Evolutionary conservation across 2,113 vertebrate species (phyloP).

Genomic region (Paraplagusia blochii): DNA sequence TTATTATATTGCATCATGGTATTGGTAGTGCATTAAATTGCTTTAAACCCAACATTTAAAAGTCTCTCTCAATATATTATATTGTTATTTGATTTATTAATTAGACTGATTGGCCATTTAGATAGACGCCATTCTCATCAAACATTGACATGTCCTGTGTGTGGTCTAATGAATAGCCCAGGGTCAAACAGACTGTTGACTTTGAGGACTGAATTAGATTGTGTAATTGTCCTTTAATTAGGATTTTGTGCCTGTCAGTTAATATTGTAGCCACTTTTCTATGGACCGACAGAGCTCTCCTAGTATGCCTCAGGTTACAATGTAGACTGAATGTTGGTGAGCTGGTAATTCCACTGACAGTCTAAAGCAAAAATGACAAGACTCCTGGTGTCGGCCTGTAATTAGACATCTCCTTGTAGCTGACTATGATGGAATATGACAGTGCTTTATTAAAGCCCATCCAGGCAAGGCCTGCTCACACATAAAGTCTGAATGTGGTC

Average conservation of each 20-base stretch:
- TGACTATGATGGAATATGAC: constrained; percentile 50
- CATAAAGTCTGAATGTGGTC: constrained; percentile 43
- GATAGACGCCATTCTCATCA: constrained; percentile 31
- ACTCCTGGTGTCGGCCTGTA: constrained; percentile 42
- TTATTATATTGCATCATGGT: too few species aligned
- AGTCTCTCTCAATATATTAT: too few species aligned
- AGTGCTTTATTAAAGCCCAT: constrained; percentile 55
- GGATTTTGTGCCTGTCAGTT: constrained; percentile 29
- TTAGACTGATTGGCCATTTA: constrained; percentile 15
- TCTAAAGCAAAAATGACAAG: constrained; percentile 20
- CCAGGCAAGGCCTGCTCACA: constrained; percentile 33
- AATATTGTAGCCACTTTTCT: constrained; percentile 26
- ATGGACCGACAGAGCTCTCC: constrained; percentile 25
- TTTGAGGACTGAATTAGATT: constrained; percentile 2
- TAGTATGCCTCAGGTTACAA: constrained; percentile 22
- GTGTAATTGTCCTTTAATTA: constrained; percentile 46
- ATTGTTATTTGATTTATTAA: constrained; percentile 29
- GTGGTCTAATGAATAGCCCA: constrained; percentile 36
- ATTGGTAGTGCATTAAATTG: too few species aligned
- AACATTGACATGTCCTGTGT: constrained; percentile 27
- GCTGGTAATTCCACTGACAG: constrained; percentile 17
- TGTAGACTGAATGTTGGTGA: constrained; percentile 30
- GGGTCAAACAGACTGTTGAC: constrained; percentile 11
- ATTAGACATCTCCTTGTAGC: constrained; percentile 49
- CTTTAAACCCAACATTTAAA: too few species aligned